A percentile compares a stretch with the other conserved stretches of the same genome.
Evolutionary conservation across 2,888 invertebrate genomes (phyloP).

Genomic region (Plebejus argus): DNA sequence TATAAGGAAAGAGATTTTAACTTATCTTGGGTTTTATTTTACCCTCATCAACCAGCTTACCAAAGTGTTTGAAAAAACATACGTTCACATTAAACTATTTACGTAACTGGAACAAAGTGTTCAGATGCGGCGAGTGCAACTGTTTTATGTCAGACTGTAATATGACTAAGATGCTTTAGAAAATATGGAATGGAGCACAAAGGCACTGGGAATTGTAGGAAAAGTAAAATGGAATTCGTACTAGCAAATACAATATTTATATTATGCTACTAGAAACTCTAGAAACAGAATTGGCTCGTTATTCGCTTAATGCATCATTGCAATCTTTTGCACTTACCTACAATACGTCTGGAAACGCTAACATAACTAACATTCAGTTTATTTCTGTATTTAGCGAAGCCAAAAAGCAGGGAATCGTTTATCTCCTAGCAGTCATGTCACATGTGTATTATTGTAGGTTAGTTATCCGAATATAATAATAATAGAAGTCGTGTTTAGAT

Average conservation of each 20-base stretch:
- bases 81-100: neutral
- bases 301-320: neutral
- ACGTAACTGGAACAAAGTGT: neutral
- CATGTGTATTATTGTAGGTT: too few species aligned
- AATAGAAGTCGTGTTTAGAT: too few species aligned
- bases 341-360: neutral
- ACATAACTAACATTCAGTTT: neutral
- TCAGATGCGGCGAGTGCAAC: neutral
- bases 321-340: constrained; percentile 15
- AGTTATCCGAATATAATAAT: too few species aligned
- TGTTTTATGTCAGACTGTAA: neutral
- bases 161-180: neutral
- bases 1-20: too few species aligned
- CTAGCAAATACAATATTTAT: neutral
- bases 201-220: neutral
- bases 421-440: too few species aligned
- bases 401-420: too few species aligned
- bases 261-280: neutral
- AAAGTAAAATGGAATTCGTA: neutral
- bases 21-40: too few species aligned
- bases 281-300: neutral
- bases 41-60: too few species aligned
- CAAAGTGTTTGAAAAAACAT: too few species aligned
- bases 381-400: neutral
- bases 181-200: neutral